These are phyloP conservation scores for Lasioglossum calceatum DNA, from an alignment of 2,888 invertebrate species.

Conservation along the genomic window DNA sequence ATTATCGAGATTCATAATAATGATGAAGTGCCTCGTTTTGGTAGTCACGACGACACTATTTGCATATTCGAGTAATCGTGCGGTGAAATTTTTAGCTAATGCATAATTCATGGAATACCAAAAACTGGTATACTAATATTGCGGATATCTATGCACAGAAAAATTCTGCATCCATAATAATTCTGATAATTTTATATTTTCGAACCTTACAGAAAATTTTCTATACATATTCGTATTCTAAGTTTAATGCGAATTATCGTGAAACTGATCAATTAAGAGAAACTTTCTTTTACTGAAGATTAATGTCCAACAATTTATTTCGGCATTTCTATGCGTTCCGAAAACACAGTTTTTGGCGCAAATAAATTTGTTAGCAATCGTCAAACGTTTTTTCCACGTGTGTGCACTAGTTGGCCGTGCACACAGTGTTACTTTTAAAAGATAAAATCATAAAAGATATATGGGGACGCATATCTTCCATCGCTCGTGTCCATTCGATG, in stretches of 20 bases:
- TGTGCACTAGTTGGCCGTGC: conserved; percentile 5
- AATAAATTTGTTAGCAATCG: conserved; percentile 20
- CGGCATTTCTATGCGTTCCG: not conserved
- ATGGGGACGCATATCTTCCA: conserved; percentile 42
- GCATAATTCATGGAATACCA: not conserved
- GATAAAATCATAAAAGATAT: conserved; percentile 53
- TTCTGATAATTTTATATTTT: not conserved
- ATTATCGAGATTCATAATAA: not conserved
- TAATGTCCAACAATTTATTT: not conserved
- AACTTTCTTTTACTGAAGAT: not conserved
- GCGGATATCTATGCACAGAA: not conserved
- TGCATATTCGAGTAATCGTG: not conserved
- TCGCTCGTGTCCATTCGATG: conserved; percentile 41
- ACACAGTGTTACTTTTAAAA: conserved; percentile 29
- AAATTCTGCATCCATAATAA: not conserved
- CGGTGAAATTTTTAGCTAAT: not conserved
- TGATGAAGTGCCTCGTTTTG: not conserved
- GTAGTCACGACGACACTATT: not conserved
- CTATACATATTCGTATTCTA: not conserved
- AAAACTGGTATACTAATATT: not conserved
- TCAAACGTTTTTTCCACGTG: conserved; percentile 6
- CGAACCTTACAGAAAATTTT: not conserved
- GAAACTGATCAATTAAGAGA: not conserved
- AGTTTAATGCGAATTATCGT: not conserved
- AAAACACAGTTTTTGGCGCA: not conserved